Evolutionary conservation across 1,140 invertebrate genomes (phyloP).

Genomic region (Drosophila malerkotliana): DNA sequence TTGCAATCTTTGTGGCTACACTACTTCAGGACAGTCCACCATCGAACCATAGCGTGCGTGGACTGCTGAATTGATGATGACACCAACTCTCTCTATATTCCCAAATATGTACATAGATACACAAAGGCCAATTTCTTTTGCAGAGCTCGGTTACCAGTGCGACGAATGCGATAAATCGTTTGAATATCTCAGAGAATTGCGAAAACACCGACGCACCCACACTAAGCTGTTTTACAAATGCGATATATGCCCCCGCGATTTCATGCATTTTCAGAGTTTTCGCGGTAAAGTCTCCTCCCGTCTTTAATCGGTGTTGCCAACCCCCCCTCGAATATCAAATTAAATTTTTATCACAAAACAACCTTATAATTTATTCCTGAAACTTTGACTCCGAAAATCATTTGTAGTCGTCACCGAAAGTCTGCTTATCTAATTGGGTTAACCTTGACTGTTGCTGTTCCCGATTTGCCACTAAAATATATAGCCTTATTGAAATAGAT

Average conservation of each 20-base stretch:
- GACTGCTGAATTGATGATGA: neutral
- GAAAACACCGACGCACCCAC: constrained; percentile 86
- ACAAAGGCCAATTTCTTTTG: constrained; percentile 56
- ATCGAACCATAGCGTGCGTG: too few relatives aligned
- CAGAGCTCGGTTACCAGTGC: constrained; percentile 84
- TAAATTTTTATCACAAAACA: neutral
- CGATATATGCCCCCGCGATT: constrained; percentile 85
- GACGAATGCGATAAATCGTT: constrained; percentile 86
- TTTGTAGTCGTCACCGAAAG: too few relatives aligned
- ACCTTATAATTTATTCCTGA: neutral
- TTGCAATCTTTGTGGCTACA: constrained; percentile 3
- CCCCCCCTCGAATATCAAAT: neutral
- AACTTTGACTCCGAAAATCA: too few relatives aligned
- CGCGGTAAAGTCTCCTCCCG: constrained; percentile 62
- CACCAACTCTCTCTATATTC: neutral
- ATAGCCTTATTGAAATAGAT: neutral
- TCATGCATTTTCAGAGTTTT: constrained; percentile 85
- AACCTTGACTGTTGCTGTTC: neutral
- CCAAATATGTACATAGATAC: constrained; percentile 31
- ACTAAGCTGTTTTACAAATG: constrained; percentile 86
- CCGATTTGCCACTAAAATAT: neutral
- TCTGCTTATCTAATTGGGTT: neutral
- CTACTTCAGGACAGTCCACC: neutral
- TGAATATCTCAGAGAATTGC: constrained; percentile 84
- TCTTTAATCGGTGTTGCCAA: constrained; percentile 14